Evolutionary conservation across 2,797 vertebrate species (phyloP), one percentile per base, ranked within the genome.

Genomic region (Heliangelus exortis): DNA sequence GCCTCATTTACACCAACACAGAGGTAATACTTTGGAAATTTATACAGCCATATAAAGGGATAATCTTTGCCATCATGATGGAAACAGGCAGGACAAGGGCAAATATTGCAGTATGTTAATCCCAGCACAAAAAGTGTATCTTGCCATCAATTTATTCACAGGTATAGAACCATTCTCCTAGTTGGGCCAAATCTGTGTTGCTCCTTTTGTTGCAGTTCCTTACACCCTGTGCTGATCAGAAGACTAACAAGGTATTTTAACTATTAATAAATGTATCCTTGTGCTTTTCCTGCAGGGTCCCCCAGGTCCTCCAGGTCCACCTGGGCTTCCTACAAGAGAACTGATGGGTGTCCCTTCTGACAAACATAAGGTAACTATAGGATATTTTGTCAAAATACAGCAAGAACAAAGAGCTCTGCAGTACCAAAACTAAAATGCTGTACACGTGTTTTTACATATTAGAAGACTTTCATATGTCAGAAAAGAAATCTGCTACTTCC

Each of bases 271-370:
- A 80, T 23, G 8, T 54, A 34, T 76, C 57, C 47, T 61, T 63
- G 1, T 55, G 29, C 28, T 77, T 92, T 88, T 73, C 28, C 23
- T 77, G 4, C 92, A 99, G 99, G 99, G 99, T 12, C 15, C 79
- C 3, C 93, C 95, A 43, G 99, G 98, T 50, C 80, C 61, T 39
- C 96, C 96, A 4, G 98, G 98, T 58, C 97, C 96, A 51, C 96
- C 97, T 10, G 98, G 98, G 7, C 91, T 95, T 66, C 96, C 93
- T 13, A 97, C 97, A 23, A 14, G 26, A 28, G 85, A 92, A 12
- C 21, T 89, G 19, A 72, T 53, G 12, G 97, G 95, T 43, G 51
- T 93, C 58, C 68, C 90, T 6, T 63, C 63, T 1, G 96, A 97
- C 18, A 87, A 93, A 43, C 92, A 97, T 62, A 98, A 98, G 97